Base-by-base conservation (phyloP, 1,140 invertebrate species). In the Caenorhabditis latens region DNA sequence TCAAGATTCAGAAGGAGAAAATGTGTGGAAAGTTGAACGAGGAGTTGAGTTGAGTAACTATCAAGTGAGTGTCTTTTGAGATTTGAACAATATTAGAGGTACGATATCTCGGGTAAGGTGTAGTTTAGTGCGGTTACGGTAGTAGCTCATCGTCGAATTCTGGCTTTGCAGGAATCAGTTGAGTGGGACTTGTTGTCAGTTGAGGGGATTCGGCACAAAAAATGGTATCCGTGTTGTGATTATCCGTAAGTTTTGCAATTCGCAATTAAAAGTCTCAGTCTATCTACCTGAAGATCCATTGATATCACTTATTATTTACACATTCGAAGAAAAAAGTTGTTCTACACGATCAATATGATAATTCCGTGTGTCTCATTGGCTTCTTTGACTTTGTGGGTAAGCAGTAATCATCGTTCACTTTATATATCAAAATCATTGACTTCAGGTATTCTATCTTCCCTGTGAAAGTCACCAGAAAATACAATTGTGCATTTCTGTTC, bases 111-210 rank as follows among this genome's bases (percentile, higher is more conserved):
- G 32, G 32, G 32, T 32, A 32, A n/a, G n/a, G n/a, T 32, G 32
- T 32, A 32, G 32, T 32, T 32, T 32, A 32, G 32, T 32, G 32
- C 32, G 32, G 32, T 32, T 32, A 32, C 32, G 32, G 32, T 32
- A 32, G 65, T 14, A 14, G 13, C 14, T 67, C n/a, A 16, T 4
- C 0, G 7, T 21, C 13, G n/a, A 19, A 4, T 40, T 67, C 42
- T 19, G 24, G 65, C 5, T 9, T 67, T 40, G 24, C 40, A 84
- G 93, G 96, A 96, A 94, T 98, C 96, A n/a, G 97, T 99, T 16
- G 98, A 99, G 94, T 99, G 98, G 97, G 98, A 99, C 93, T 96
- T 99, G 91, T 94, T 99, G 83, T 96, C 97, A 94, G 97, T 99
- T 85, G 97, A 97, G 67, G 96, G 96, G 61, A 95, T 96, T 55